Evolutionary conservation across 2,113 vertebrate species (phyloP).

Genomic region (Syngnathus scovelli): DNA sequence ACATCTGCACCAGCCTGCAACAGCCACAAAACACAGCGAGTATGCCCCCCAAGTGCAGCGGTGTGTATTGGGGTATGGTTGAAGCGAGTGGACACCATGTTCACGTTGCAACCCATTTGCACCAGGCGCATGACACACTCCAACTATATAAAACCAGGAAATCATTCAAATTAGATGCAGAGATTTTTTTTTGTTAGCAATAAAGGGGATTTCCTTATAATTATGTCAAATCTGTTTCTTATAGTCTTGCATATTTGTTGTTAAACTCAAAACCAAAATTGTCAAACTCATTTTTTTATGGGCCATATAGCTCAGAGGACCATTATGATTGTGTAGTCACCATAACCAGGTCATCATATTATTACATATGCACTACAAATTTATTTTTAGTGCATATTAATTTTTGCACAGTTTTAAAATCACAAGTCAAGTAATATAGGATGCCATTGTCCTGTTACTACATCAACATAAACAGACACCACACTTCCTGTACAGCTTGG

Average conservation of each 20-base stretch:
- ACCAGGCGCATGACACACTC: constrained; percentile 88
- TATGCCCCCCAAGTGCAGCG: constrained; percentile 91
- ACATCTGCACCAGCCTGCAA: constrained; percentile 88
- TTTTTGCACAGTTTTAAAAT: not conserved
- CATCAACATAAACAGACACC: not conserved
- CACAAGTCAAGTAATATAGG: not conserved
- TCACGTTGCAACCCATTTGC: constrained; percentile 85
- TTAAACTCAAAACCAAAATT: not conserved
- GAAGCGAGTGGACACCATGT: constrained; percentile 82
- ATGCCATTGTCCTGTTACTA: not conserved
- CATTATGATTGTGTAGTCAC: not conserved
- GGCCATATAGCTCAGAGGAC: not conserved
- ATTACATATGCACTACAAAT: too few relatives aligned
- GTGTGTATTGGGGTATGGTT: constrained; percentile 91
- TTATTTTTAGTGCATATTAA: too few relatives aligned
- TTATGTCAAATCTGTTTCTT: not conserved
- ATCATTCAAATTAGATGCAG: not conserved
- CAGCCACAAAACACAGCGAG: constrained; percentile 88
- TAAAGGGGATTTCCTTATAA: too few relatives aligned
- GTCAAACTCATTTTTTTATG: not conserved
- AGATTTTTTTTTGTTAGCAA: too few relatives aligned
- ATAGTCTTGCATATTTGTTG: not conserved
- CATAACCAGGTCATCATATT: too few relatives aligned
- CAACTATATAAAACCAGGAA: constrained; percentile 68
- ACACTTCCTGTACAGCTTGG: constrained; percentile 14